Evolutionary conservation across 2,797 vertebrate genomes (phyloP), one percentile per base, ranked within the genome.

Genomic region (Threskiornis aethiopicus): DNA sequence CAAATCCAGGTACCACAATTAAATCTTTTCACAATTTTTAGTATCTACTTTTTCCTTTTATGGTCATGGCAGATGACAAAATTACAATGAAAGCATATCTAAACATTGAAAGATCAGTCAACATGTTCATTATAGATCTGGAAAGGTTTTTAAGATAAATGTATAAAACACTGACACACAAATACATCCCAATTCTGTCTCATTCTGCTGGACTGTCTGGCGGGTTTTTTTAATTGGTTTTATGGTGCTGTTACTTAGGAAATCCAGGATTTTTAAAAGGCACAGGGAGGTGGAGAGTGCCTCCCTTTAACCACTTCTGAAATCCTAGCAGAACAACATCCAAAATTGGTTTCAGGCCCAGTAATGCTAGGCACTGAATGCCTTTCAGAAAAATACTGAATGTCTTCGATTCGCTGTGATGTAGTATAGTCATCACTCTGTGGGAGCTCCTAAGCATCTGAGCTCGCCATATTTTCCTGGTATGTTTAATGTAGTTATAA

Each of bases 1-100:
- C 57, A 97, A 96, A 96, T 91, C 73, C 84, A 94, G 92, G 90
- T 83, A 89, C 35, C 49, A 79, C 87, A 89, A 86, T 89, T 96
- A 95, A 83, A 83, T 71, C 85, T 95, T 93, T 83, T 51, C 35
- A 61, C 11, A 33, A 14, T 12, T 85, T 87, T 69, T 67, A 47
- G 21, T 19, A 35, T 71, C 19, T 59, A 1, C 2, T 75, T 83
- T 95, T 94, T 88, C 78, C 42, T 85, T 90, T 89, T 88, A 65
- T 76, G 72, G 37, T 65, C 67, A 55, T 31, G 52, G 10, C 35
- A 95, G n/a, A 61, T 71, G 35, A 64, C 31, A 93, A 90, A 84
- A 87, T 67, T 61, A 61, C 37, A 82, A 55, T 41, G 41, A 67
- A 87, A 86, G 49, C 9, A 7, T 79, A 47, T 57, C 37, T 55